Evolutionary conservation across 2,113 vertebrate genomes (phyloP), one percentile per base, ranked within the genome.

Genomic region (Istiophorus platypterus): DNA sequence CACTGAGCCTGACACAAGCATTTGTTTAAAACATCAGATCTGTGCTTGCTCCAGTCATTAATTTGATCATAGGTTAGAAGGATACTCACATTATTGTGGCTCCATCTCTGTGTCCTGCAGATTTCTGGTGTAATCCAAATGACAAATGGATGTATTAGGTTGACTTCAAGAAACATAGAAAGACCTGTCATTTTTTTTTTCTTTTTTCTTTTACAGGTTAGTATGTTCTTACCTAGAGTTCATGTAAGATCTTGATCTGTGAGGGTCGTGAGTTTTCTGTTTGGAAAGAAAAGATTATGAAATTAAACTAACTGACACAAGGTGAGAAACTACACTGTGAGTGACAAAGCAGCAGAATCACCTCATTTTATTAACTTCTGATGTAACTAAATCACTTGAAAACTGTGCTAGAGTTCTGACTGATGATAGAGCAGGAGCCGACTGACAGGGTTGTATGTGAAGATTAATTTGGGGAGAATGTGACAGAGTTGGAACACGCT

Each of bases 51-150:
- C 59, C 63, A 45, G 68, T 39, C 47, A 78, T 71, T 75, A 49
- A 41, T 62, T 27, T 67, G 5, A 51, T 65, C n/a, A 34, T 49
- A 64, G 37, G 29, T 54, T 2, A 29, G 37, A 27, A n/a, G 11
- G 17, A 37, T 79, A 91, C 92, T 93, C 79, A 93, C 91, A 70
- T 88, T 85, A 92, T 68, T 90, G 65, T 49, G 37, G 65, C 49
- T 90, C 90, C 82, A 86, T 73, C 76, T 91, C 90, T 34, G 83
- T 59, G 17, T 87, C 84, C 57, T 82, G 84, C 47, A 39, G 78
- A 5, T 86, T 64, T 84, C 82, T 85, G 71, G 62, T 86, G 83
- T 27, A 70, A 78, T 47, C 57, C 42, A 80, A 26, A 86, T 58
- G 26, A 62, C 42, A 85, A 61, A 77, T 15, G 7, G 22, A 70